These are phyloP conservation scores for Saxidomus purpurata DNA, from an alignment of 1,140 invertebrate species.

Conservation along the genomic window DNA sequence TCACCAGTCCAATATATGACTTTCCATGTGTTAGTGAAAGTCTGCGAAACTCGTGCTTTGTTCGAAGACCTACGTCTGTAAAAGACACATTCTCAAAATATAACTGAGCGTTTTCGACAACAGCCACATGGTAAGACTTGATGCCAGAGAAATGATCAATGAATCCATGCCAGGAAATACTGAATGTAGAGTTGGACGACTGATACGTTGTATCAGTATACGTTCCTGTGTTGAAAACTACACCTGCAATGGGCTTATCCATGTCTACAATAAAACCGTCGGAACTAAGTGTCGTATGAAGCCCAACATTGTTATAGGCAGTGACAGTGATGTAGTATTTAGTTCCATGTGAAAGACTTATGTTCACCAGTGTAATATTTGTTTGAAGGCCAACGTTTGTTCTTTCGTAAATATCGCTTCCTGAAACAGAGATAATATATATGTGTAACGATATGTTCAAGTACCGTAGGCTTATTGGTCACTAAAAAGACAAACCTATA, in stretches of 20 bases:
- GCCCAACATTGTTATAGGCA: conserved; percentile 66
- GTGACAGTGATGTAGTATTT: conserved; percentile 69
- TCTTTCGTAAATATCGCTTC: conserved; percentile 47
- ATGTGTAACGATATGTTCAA: too few species aligned
- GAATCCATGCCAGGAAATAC: conserved; percentile 72
- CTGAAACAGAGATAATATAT: conserved; percentile 48
- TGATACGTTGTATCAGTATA: conserved; percentile 47
- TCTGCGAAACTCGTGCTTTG: conserved; percentile 9
- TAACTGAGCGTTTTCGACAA: conserved; percentile 8
- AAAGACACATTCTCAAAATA: not conserved
- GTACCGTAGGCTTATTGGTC: too few species aligned
- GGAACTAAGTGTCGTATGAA: conserved; percentile 59
- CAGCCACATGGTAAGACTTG: conserved; percentile 57
- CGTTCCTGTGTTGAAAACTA: conserved; percentile 67
- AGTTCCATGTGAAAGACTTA: conserved; percentile 59
- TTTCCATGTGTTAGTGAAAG: conserved; percentile 53
- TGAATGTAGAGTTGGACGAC: conserved; percentile 52
- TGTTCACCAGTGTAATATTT: conserved; percentile 10
- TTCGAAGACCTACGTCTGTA: conserved; percentile 49
- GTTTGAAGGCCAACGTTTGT: not conserved
- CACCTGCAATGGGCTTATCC: conserved; percentile 59
- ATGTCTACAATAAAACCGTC: conserved; percentile 71
- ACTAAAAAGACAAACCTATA: too few species aligned
- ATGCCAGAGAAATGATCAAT: conserved; percentile 65
- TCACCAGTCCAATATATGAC: conserved; percentile 57